These are phyloP conservation scores for Holacanthella duospinosa DNA, from an alignment of 2,888 invertebrate species.

Conservation along the genomic window DNA sequence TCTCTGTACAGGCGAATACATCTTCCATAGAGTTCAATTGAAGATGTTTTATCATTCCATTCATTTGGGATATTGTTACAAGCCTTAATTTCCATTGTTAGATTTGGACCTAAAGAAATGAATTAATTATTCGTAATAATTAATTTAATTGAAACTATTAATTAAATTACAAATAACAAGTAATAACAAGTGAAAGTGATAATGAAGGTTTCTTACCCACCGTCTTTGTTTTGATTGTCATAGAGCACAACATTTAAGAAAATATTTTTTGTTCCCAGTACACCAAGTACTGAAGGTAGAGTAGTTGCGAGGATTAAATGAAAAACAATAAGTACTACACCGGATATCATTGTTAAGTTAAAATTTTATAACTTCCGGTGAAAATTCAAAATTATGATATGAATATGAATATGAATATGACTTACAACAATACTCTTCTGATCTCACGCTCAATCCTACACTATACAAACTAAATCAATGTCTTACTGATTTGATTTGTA, in stretches of 20 bases:
- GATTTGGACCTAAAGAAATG: background rate
- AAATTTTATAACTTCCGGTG: too few species aligned
- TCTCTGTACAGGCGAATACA: conserved; percentile 8
- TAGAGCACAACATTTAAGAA: conserved; percentile 5
- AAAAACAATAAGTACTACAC: too few species aligned
- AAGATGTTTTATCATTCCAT: conserved; percentile 8
- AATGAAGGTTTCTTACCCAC: too few species aligned
- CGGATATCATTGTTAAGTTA: too few species aligned
- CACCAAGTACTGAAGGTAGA: too few species aligned
- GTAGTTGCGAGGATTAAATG: too few species aligned
- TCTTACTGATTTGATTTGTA: too few species aligned
- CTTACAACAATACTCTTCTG: too few species aligned
- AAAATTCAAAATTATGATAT: too few species aligned
- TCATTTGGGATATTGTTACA: conserved; percentile 7
- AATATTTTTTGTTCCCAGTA: background rate
- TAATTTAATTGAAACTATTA: background rate
- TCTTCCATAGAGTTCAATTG: conserved; percentile 1
- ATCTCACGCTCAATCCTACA: too few species aligned
- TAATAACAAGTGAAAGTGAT: background rate
- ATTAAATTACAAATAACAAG: background rate
- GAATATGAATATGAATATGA: too few species aligned
- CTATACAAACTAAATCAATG: too few species aligned
- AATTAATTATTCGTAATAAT: background rate
- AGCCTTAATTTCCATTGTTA: conserved; percentile 2
- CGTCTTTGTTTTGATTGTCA: conserved; percentile 1